phyloP scores from a whole-genome alignment of 1,140 invertebrate species.

The Ostrea denselamellosa region DNA sequence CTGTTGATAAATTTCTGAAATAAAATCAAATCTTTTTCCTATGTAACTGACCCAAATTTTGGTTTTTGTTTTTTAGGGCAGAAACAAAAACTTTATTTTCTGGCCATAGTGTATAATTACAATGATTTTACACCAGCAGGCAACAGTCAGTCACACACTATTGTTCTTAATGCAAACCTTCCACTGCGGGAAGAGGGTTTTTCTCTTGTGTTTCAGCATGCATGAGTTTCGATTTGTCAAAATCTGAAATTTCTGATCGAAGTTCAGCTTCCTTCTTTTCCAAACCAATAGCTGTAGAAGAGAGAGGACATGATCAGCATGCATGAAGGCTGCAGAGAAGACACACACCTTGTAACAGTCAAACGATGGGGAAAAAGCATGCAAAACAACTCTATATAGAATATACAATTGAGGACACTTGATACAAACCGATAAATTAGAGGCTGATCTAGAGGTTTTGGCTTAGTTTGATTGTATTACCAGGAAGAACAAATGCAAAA shows the following conservation, averaged over 20 bases:
- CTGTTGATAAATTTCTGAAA: no score
- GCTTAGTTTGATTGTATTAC: no score
- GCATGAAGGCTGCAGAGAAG: background rate
- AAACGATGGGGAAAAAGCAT: background rate
- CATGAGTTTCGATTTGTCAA: conserved; percentile 43
- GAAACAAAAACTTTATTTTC: no score
- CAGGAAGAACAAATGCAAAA: no score
- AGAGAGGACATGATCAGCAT: background rate
- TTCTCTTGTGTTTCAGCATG: conserved; percentile 44
- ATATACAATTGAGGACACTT: background rate
- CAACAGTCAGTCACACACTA: background rate
- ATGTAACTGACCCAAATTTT: no score
- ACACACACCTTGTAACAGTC: background rate
- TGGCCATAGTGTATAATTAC: no score
- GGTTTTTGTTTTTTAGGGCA: no score
- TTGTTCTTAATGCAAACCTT: conserved; percentile 36
- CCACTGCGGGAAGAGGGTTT: conserved; percentile 42
- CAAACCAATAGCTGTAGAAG: conserved; percentile 60
- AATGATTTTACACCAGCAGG: no score
- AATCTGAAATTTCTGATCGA: conserved; percentile 36
- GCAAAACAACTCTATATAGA: background rate
- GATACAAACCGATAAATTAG: no score
- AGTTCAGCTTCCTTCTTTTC: conserved; percentile 52
- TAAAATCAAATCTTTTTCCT: no score
- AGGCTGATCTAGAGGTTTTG: no score